These are phyloP conservation scores for Dendrolimus pini DNA, from an alignment of 2,888 invertebrate species.

Conservation along the genomic window DNA sequence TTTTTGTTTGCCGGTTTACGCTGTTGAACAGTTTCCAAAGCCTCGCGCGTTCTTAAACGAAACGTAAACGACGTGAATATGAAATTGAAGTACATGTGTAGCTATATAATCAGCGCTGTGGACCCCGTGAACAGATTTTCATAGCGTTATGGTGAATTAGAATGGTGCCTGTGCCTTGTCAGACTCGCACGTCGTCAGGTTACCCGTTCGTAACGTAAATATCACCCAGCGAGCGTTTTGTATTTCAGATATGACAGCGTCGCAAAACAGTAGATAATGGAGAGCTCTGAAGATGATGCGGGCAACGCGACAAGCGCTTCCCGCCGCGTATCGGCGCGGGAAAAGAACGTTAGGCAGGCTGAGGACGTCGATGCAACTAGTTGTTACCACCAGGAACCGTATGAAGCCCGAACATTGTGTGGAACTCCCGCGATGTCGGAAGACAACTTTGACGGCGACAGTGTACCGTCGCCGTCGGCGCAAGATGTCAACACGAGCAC, in stretches of 20 bases:
- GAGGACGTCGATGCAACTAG: slow-evolving; percentile 62
- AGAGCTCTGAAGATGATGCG: slow-evolving; percentile 76
- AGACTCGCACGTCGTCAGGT: slow-evolving; percentile 74
- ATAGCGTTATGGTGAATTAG: slow-evolving; percentile 76
- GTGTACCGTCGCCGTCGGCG: slow-evolving; percentile 65
- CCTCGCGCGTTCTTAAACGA: slow-evolving; percentile 55
- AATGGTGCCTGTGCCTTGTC: slow-evolving; percentile 75
- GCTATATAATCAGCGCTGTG: slow-evolving; percentile 70
- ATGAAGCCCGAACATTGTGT: slow-evolving; percentile 45
- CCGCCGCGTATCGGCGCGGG: slow-evolving; percentile 75
- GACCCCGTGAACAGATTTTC: slow-evolving; percentile 66
- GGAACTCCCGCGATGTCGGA: slow-evolving; percentile 62
- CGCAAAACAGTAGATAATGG: slow-evolving; percentile 76
- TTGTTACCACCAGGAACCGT: slow-evolving; percentile 48
- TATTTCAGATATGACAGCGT: slow-evolving; percentile 74
- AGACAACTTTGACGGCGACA: slow-evolving; percentile 65
- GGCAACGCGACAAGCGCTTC: slow-evolving; percentile 72
- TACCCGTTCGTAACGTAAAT: slow-evolving; percentile 71
- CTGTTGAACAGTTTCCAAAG: slow-evolving; percentile 68
- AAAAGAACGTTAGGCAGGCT: slow-evolving; percentile 61
- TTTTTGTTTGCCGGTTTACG: slow-evolving; percentile 79
- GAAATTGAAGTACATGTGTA: slow-evolving; percentile 75
- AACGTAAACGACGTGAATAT: slow-evolving; percentile 70
- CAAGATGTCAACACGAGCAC: slow-evolving; percentile 69
- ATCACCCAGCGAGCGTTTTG: slow-evolving; percentile 68